phyloP scores from a whole-genome alignment of 2,888 invertebrate species.

The Melikaiella ostensackeni region DNA sequence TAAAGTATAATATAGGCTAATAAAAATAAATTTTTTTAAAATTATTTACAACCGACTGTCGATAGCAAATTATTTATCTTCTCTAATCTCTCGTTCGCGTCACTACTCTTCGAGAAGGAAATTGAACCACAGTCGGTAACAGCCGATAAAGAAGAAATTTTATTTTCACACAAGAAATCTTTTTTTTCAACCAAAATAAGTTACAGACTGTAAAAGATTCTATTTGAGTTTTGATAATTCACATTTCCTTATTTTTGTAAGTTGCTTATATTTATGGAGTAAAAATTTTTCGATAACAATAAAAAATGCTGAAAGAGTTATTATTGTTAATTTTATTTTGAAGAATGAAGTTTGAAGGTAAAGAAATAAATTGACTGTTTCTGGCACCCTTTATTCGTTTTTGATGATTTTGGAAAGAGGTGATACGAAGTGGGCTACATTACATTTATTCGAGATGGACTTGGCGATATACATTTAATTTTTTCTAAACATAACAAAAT shows the following conservation, averaged over 20 bases:
- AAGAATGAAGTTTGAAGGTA: neutral
- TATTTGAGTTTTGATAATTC: neutral
- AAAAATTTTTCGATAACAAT: neutral
- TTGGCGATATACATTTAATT: constrained; percentile 31
- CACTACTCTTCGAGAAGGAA: neutral
- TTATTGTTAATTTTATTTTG: neutral
- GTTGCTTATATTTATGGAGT: neutral
- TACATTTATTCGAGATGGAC: constrained; percentile 24
- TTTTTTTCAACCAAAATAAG: neutral
- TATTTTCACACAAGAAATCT: neutral
- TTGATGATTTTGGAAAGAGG: constrained; percentile 1
- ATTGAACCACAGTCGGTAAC: neutral
- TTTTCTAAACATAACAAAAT: constrained; percentile 33
- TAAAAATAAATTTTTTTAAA: neutral
- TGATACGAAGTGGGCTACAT: constrained; percentile 20
- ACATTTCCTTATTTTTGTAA: neutral
- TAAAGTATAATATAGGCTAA: neutral
- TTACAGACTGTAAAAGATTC: neutral
- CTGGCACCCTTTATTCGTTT: constrained; percentile 1
- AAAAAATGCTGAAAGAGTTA: too few species aligned
- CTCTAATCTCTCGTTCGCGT: neutral
- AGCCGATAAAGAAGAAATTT: neutral
- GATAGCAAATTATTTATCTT: neutral
- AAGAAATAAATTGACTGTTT: neutral
- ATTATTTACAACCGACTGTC: neutral